phyloP scores from a whole-genome alignment of 2,797 vertebrate species.

The Sebastes itinus region DNA sequence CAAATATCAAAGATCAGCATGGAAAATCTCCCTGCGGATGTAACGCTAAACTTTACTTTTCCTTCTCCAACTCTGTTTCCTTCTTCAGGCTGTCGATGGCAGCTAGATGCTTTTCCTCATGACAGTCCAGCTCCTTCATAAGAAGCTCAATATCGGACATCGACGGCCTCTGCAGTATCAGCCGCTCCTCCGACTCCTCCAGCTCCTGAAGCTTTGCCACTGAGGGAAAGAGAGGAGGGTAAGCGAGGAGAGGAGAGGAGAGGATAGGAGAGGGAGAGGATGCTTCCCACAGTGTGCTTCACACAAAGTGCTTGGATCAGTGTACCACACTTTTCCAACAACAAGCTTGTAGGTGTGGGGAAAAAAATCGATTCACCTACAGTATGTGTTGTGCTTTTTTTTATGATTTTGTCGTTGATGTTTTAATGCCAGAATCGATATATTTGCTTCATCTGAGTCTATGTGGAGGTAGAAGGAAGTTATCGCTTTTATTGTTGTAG shows the following conservation, averaged over 20 bases:
- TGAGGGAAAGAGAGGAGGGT: background rate
- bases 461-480: no score
- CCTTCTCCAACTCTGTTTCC: accelerated
- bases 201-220: background rate
- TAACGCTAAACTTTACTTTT: background rate
- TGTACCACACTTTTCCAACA: background rate
- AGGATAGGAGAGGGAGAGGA: background rate
- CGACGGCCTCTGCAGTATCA: background rate
- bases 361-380: no score
- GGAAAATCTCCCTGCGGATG: background rate
- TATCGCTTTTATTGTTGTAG: no score
- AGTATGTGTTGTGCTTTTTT: no score
- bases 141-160: background rate
- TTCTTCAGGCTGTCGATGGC: background rate
- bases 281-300: background rate
- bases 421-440: no score
- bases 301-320: background rate
- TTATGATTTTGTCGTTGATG: no score
- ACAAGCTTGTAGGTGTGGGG: background rate
- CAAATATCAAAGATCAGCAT: background rate
- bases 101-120: background rate
- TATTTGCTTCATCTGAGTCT: no score
- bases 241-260: background rate
- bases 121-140: background rate
- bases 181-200: background rate